Evolutionary conservation across 1,140 invertebrate species (phyloP), one percentile per base, ranked within the genome.

Genomic region (Batillaria attramentaria): DNA sequence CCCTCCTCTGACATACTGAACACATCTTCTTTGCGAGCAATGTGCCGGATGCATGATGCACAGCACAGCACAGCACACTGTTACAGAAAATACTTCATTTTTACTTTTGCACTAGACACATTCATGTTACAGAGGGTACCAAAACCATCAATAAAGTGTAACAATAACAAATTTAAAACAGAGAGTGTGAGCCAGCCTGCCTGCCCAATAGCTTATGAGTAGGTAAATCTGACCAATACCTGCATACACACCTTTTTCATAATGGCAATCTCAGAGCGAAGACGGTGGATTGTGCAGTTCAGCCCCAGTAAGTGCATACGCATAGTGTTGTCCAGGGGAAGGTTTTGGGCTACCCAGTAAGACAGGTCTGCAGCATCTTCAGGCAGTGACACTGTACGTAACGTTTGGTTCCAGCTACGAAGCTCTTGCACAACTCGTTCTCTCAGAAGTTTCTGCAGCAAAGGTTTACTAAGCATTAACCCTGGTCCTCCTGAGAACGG

Each of bases 1-100:
- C 96, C 96, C 87, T 96, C 94, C 78, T 93, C 93, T 24, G 95
- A 95, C 95, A 97, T 96, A 57, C 94, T 94, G 89, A 97, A 95
- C 50, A 96, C 93, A 84, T 96, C 93, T 4, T 91, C 92, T 66
- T 94, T 94, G 80, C 93, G 92, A 24, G 94, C 94, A 62, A 97
- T 93, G 20, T 91, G 84, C 16, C 86, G 83, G 35, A 91, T 89
- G 88, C 95, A 96, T 72, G 93, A 90, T 39, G 88, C 89, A 84
- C 96, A 96, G 79, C 93, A 93, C 35, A 96, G 92, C 62, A 93
- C 89, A 68, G 93, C 92, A 81, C 93, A 93, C 92, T 94, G 87
- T 75, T 90, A 87, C 50, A 76, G 60, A 10, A 13, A 60, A 62
- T 28, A 28, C 8, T 31, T 31, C 3, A n/a, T n/a, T n/a, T n/a